Evolutionary conservation across 2,113 vertebrate species (phyloP).

Genomic region (Rhagologus leucostigma): DNA sequence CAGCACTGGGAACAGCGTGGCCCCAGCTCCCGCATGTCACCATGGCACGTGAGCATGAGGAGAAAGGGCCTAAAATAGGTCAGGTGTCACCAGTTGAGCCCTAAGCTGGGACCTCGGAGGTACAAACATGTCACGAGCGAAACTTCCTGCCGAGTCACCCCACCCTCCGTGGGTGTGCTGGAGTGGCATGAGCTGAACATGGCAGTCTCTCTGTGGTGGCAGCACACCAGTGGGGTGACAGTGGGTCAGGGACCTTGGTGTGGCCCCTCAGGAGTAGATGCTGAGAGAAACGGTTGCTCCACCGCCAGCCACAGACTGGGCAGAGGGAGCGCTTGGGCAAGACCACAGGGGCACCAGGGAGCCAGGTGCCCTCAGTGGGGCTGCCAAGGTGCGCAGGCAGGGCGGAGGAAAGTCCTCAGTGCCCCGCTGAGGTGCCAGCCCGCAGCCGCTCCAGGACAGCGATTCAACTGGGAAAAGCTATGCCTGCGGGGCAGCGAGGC

Average conservation of each 20-base stretch:
- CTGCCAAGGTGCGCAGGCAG: background rate
- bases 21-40: rapidly evolving
- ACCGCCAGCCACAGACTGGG: background rate
- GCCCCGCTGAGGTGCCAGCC: background rate
- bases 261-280: background rate
- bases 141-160: background rate
- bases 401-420: too few relatives aligned
- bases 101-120: rapidly evolving
- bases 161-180: background rate
- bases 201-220: background rate
- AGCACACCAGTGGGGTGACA: background rate
- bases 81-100: background rate
- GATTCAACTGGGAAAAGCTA: background rate
- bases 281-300: background rate
- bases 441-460: rapidly evolving
- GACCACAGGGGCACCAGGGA: background rate
- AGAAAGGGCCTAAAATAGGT: background rate
- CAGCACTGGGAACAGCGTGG: rapidly evolving
- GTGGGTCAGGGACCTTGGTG: rapidly evolving
- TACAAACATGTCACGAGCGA: background rate
- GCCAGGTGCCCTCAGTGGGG: background rate
- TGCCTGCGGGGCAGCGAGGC: background rate
- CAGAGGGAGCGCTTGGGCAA: background rate
- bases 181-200: background rate
- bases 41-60: rapidly evolving